A percentile compares a stretch with the other conserved stretches of the same genome.
Conservation (phyloP, 2,113 vertebrate species). For the Pangasianodon gigas region DNA sequence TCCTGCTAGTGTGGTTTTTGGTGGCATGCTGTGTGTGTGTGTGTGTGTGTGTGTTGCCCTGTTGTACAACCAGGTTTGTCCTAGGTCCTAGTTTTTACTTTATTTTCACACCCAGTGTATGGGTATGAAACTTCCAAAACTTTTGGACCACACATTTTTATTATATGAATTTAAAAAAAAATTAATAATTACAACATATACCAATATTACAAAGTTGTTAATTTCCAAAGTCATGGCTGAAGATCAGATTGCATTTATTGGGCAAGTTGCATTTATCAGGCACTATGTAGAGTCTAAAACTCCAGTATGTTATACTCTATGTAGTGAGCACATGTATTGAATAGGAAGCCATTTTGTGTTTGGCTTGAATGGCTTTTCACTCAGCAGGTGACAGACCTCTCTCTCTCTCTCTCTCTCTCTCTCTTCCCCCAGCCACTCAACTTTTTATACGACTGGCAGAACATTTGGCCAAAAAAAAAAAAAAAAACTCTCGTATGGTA, state of each 20-base stretch:
- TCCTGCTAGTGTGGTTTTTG: conserved; percentile 66
- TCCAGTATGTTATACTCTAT: neutral
- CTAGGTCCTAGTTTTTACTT: neutral
- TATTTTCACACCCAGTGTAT: neutral
- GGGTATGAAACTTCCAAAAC: too few relatives aligned
- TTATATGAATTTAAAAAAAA: neutral
- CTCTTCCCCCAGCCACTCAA: neutral
- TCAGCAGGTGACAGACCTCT: neutral
- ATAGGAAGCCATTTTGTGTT: neutral
- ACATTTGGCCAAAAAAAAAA: neutral
- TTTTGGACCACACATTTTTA: neutral
- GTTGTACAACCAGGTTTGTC: neutral
- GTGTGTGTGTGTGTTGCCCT: neutral
- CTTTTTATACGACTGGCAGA: neutral
- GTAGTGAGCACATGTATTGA: neutral
- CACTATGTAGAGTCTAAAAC: neutral
- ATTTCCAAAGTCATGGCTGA: neutral
- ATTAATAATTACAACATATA: too few relatives aligned
- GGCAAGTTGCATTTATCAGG: neutral
- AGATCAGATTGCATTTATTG: neutral
- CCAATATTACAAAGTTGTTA: too few relatives aligned
- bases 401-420: neutral
- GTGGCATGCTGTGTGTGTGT: conserved; percentile 23
- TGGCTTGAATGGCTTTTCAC: neutral
- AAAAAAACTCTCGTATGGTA: neutral